Base-by-base conservation (phyloP, 2,888 invertebrate species). In the Pristionchus arcanus region DNA sequence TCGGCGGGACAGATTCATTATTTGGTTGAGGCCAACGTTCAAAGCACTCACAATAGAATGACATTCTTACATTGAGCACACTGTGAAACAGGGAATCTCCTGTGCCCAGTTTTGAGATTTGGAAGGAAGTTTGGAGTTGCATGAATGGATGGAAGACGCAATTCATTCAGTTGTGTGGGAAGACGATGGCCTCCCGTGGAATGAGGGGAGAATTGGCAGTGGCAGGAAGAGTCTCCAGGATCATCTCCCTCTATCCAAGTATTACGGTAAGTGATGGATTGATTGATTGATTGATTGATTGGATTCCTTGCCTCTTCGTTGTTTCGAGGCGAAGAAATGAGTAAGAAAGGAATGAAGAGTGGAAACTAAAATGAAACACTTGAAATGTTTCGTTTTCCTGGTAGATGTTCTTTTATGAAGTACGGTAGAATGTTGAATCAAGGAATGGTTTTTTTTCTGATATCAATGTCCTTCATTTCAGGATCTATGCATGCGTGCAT, bases 401-500 rank as follows among this genome's bases (percentile, higher is more conserved):
- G 42, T 42, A 42, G 42, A 42, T 42, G 42, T 42, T 13, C 42
- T 49, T 11, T 9, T 49, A 9, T 9, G 42, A 49, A 49, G 42
- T 9, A 49, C 42, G 42, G 42, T 49, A 9, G 42, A 49, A 49
- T 9, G 42, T 9, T 11, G 42, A 49, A 49, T 49, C 42, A 49
- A 49, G 42, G 42, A 49, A 49, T 49, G 42, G 9, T 49, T 49
- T 49, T 74, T 37, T 34, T 11, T 4, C 74, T 4, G 83, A 19
- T 83, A 3, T 19, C 25, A 37, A 74, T 34, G 11, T 74, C 37
- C 31, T 19, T 7, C 53, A n/a, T 34, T 87, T 13, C 53, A 88
- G 87, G 87, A 88, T 74, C 87, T 88, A 16, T n/a, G 25, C n/a
- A 59, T 88, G 71, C 71, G 87, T 21, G 71, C 87, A 5, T 88